Conservation (phyloP, 2,797 vertebrate genomes). For the Myotis daubentonii region DNA sequence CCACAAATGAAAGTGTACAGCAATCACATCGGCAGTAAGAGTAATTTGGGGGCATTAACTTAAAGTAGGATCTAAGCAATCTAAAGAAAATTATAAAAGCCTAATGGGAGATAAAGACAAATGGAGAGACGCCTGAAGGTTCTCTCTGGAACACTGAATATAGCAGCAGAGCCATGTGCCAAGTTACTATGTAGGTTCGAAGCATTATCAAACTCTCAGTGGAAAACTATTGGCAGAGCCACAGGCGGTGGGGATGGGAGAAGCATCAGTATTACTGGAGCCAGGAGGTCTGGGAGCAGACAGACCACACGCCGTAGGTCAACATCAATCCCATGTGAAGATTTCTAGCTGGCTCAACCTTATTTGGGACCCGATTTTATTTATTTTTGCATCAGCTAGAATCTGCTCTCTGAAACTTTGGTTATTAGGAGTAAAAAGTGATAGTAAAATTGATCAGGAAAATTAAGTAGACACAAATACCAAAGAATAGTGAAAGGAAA, state of each 20-base stretch:
- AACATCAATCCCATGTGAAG: background rate
- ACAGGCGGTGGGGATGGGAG: background rate
- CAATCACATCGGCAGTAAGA: background rate
- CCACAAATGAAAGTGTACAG: background rate
- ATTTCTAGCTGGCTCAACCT: background rate
- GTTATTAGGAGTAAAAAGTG: background rate
- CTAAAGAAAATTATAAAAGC: constrained; percentile 25
- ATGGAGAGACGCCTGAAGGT: background rate
- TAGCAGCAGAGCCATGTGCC: background rate
- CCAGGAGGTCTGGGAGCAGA: no score
- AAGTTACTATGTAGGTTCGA: background rate
- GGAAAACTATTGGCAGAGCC: background rate
- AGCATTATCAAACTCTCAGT: background rate
- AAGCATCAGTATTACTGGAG: background rate
- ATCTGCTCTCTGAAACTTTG: background rate
- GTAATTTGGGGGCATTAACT: background rate
- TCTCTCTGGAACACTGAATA: constrained; percentile 4
- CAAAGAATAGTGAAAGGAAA: background rate
- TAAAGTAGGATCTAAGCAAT: constrained; percentile 21
- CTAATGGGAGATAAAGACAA: constrained; percentile 1
- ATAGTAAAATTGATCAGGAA: background rate
- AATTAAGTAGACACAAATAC: constrained; percentile 22
- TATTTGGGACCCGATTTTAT: background rate
- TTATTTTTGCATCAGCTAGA: background rate
- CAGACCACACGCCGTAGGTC: background rate